These are phyloP conservation scores for Chloropsis cyanopogon DNA, from an alignment of 2,113 vertebrate genomes.

Conservation along the genomic window DNA sequence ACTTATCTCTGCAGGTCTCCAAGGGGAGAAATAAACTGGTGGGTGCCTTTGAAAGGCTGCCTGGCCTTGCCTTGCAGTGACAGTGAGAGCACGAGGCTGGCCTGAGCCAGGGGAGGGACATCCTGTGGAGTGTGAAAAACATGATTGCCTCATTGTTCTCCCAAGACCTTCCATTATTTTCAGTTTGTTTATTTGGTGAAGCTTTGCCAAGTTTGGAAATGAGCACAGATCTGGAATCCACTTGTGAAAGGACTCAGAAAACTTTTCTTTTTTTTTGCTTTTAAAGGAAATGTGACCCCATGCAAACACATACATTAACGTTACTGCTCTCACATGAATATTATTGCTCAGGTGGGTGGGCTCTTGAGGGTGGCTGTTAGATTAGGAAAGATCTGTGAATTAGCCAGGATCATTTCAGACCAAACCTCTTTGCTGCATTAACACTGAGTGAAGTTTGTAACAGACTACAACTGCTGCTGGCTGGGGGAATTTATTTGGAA, in stretches of 20 bases:
- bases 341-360: background rate
- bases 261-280: background rate
- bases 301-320: background rate
- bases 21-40: background rate
- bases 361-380: background rate
- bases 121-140: constrained; percentile 58
- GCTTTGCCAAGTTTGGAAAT: constrained; percentile 20
- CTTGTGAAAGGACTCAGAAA: background rate
- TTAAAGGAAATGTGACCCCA: background rate
- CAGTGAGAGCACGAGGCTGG: background rate
- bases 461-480: background rate
- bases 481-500: background rate
- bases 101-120: background rate
- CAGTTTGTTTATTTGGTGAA: constrained; percentile 26
- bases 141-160: constrained; percentile 41
- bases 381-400: background rate
- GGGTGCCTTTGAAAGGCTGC: constrained; percentile 32
- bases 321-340: background rate
- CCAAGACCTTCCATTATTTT: constrained; percentile 10
- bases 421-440: background rate
- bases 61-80: background rate
- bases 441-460: background rate
- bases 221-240: background rate
- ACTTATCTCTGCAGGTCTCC: constrained; percentile 23
- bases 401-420: background rate